Evolutionary conservation across 2,113 vertebrate genomes (phyloP).

Genomic region (Cheirogaleus medius): DNA sequence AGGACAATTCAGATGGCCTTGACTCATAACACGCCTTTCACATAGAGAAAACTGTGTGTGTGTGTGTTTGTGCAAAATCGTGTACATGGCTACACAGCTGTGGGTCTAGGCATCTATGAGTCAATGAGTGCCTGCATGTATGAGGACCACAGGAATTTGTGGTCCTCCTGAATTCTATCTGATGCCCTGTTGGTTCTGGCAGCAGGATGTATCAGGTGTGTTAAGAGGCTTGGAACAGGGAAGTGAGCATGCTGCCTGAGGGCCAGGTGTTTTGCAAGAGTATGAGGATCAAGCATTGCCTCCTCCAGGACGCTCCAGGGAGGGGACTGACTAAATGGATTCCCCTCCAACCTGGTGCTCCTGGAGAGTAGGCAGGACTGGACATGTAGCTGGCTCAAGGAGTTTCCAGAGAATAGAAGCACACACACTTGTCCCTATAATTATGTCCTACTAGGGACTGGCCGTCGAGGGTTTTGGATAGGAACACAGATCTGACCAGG

Average conservation of each 20-base stretch:
- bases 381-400: not conserved
- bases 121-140: not conserved
- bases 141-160: not conserved
- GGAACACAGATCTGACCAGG: not conserved
- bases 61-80: not conserved
- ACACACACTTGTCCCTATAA: not conserved
- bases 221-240: not conserved
- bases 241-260: not conserved
- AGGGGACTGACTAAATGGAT: not conserved
- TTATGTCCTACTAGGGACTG: not conserved
- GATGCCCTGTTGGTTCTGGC: not conserved
- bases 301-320: not conserved
- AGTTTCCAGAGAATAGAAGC: not conserved
- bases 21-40: not conserved
- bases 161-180: not conserved
- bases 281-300: not conserved
- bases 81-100: too few relatives aligned
- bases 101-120: not conserved
- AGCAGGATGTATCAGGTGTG: not conserved
- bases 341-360: not conserved
- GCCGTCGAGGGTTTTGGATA: not conserved
- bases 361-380: not conserved
- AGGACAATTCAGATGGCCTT: not conserved
- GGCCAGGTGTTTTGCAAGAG: not conserved
- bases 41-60: not conserved